A percentile compares a stretch with the other conserved stretches of the same genome.
Evolutionary conservation across 2,888 invertebrate species (phyloP).

Genomic region (Xestia ashworthii): DNA sequence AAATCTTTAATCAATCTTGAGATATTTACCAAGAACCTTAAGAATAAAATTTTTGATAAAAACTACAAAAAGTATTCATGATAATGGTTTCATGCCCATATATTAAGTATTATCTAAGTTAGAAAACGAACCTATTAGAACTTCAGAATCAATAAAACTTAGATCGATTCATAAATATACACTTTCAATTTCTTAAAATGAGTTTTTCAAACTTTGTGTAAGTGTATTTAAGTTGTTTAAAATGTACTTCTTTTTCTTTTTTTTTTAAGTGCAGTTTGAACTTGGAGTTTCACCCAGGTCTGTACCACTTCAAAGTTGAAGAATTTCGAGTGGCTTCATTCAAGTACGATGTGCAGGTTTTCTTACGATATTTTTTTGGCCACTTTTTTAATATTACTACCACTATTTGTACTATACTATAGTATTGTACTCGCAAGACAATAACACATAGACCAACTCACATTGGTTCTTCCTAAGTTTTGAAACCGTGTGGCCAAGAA

Average conservation of each 20-base stretch:
- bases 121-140: constrained; percentile 20
- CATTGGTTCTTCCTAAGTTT: background rate
- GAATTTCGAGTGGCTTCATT: background rate
- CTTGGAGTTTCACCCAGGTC: background rate
- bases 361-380: background rate
- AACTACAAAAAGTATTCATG: background rate
- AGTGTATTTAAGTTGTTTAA: constrained; percentile 38
- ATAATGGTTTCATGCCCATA: background rate
- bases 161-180: constrained; percentile 31
- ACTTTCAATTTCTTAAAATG: constrained; percentile 24
- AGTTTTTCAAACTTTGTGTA: constrained; percentile 15
- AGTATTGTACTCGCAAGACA: background rate
- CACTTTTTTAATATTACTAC: no score
- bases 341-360: background rate
- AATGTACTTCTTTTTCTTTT: constrained; percentile 13
- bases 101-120: constrained; percentile 21
- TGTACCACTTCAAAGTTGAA: background rate
- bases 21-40: background rate
- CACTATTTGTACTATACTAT: no score
- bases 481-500: background rate
- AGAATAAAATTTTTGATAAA: background rate
- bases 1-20: background rate
- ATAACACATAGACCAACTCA: background rate
- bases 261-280: background rate
- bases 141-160: constrained; percentile 30